Conservation (phyloP, 37 sponge, comb jelly and placozoan species). For the Geodia barretti region DNA sequence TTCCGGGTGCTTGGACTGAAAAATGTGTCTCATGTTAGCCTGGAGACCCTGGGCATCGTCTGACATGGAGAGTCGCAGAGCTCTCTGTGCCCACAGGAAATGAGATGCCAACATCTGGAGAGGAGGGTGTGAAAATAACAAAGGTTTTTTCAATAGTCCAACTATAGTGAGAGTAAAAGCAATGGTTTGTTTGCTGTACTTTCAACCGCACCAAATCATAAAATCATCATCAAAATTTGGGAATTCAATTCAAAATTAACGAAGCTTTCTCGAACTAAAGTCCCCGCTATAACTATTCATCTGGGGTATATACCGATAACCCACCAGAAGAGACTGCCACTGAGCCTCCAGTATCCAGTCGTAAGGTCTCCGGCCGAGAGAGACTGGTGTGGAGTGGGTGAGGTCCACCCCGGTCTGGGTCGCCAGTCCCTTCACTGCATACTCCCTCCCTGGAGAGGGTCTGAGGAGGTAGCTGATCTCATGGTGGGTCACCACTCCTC, state of each 20-base stretch:
- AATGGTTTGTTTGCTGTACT: too few relatives aligned
- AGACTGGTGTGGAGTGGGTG: background rate
- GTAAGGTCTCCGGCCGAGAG: slow-evolving; percentile 79
- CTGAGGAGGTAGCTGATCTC: slow-evolving; percentile 77
- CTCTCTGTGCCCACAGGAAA: slow-evolving; percentile 27
- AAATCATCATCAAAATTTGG: too few relatives aligned
- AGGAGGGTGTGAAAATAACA: too few relatives aligned
- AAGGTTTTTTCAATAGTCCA: too few relatives aligned
- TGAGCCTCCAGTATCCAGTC: slow-evolving; percentile 93
- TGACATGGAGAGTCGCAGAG: background rate
- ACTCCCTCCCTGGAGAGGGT: slow-evolving; percentile 56
- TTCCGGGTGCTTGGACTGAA: background rate
- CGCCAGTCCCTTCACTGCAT: slow-evolving; percentile 44
- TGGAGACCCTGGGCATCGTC: background rate
- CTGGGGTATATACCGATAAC: background rate
- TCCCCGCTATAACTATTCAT: too few relatives aligned
- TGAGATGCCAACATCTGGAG: slow-evolving; percentile 42
- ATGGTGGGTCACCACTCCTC: slow-evolving; percentile 35
- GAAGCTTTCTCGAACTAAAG: too few relatives aligned
- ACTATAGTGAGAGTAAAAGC: too few relatives aligned
- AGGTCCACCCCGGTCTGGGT: background rate
- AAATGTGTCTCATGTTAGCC: background rate
- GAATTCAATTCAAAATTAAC: too few relatives aligned
- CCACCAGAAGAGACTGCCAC: slow-evolving; percentile 82
- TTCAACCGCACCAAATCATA: too few relatives aligned